phyloP scores from a whole-genome alignment of 2,113 vertebrate genomes.

The Anoura caudifer region DNA sequence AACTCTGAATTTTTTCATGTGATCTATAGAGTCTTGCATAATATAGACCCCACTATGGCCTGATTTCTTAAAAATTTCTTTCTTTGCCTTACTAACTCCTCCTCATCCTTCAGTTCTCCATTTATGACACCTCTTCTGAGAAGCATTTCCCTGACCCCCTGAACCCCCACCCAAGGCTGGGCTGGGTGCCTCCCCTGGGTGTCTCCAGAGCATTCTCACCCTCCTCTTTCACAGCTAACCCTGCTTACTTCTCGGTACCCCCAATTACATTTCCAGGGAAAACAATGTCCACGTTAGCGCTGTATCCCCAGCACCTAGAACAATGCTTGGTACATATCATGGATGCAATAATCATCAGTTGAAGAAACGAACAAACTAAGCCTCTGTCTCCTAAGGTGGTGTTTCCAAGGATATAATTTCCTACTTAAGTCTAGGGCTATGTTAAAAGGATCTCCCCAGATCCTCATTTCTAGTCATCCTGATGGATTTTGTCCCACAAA shows the following conservation, averaged over 20 bases:
- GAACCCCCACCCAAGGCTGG: too few relatives aligned
- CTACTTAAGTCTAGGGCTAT: not conserved
- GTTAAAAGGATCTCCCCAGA: not conserved
- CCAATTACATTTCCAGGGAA: not conserved
- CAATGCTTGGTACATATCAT: not conserved
- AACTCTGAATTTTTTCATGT: not conserved
- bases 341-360: not conserved
- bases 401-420: not conserved
- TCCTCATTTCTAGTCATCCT: not conserved
- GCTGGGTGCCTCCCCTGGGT: not conserved
- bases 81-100: not conserved
- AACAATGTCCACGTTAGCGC: not conserved
- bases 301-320: not conserved
- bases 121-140: not conserved
- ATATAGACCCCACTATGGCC: not conserved
- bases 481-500: not conserved
- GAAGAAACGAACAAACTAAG: constrained; percentile 26
- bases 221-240: not conserved
- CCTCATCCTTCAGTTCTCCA: not conserved
- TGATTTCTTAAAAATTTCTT: not conserved
- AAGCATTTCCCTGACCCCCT: not conserved
- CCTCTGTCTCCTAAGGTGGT: not conserved
- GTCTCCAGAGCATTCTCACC: not conserved
- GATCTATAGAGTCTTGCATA: not conserved
- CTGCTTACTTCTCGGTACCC: not conserved